Percentiles rank a stretch among this genome's conserved stretches.
These are phyloP conservation scores for Ammodramus savannarum DNA, from an alignment of 2,113 vertebrate genomes.

Conservation along the genomic window DNA sequence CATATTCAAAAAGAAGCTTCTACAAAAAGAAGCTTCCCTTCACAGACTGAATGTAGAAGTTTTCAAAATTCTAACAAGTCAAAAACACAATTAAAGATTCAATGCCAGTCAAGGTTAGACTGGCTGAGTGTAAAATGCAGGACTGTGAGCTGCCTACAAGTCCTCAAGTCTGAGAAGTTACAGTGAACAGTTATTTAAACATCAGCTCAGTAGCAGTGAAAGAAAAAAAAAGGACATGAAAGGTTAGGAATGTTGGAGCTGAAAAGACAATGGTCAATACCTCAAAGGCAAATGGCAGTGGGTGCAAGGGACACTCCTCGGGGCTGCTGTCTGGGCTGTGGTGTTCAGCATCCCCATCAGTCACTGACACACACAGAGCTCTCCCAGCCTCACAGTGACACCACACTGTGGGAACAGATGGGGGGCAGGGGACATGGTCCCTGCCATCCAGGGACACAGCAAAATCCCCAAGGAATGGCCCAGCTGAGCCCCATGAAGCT, in stretches of 20 bases:
- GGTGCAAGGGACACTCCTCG: neutral
- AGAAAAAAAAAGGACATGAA: neutral
- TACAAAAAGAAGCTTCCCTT: neutral
- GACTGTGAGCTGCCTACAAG: neutral
- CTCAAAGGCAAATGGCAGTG: neutral
- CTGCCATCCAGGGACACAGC: neutral
- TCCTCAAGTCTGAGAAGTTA: neutral
- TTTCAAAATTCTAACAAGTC: neutral
- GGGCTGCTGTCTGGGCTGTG: neutral
- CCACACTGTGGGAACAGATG: neutral
- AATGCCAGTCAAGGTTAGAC: neutral
- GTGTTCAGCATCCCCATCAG: neutral
- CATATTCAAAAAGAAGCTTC: neutral
- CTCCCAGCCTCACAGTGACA: neutral
- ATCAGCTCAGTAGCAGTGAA: neutral
- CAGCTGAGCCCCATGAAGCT: fast-evolving
- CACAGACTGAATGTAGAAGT: neutral
- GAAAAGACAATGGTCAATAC: neutral
- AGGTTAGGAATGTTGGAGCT: neutral
- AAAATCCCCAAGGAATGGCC: neutral
- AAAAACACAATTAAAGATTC: neutral
- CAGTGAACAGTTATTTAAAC: neutral
- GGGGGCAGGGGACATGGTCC: neutral
- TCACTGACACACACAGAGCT: neutral
- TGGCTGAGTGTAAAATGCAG: neutral